phyloP scores from a whole-genome alignment of 2,797 vertebrate genomes.

The Taeniopygia guttata region DNA sequence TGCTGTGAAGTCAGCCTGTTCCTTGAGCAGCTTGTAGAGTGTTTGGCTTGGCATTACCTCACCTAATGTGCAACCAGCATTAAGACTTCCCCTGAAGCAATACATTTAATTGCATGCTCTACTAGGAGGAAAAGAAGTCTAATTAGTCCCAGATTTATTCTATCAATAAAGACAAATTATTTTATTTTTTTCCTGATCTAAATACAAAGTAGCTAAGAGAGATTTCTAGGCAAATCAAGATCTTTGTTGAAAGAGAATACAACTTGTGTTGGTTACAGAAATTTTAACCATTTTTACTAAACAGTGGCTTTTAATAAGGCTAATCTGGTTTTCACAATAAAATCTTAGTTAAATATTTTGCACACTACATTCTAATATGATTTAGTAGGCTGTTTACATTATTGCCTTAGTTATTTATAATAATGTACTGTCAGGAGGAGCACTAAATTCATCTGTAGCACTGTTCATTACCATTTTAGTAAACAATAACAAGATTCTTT shows the following conservation, averaged over 20 bases:
- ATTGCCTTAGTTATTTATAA: conserved; percentile 23
- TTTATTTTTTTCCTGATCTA: neutral
- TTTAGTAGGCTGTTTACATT: neutral
- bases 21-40: conserved; percentile 25
- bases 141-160: conserved; percentile 55
- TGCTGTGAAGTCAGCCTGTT: conserved; percentile 16
- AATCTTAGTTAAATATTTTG: conserved; percentile 9
- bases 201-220: neutral
- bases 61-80: neutral
- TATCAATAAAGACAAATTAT: conserved; percentile 31
- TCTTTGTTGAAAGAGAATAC: neutral
- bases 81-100: conserved; percentile 53
- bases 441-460: neutral
- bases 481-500: conserved; percentile 22
- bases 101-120: conserved; percentile 39
- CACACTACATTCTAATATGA: neutral
- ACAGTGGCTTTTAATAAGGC: neutral
- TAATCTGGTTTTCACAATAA: neutral
- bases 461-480: neutral
- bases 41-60: conserved; percentile 59
- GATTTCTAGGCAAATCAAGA: neutral
- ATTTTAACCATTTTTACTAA: neutral
- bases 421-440: neutral
- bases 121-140: conserved; percentile 21
- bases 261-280: neutral